Evolutionary conservation across 64 coral and sea anemone species (phyloP).

Genomic region (Astreopora myriophthalma): DNA sequence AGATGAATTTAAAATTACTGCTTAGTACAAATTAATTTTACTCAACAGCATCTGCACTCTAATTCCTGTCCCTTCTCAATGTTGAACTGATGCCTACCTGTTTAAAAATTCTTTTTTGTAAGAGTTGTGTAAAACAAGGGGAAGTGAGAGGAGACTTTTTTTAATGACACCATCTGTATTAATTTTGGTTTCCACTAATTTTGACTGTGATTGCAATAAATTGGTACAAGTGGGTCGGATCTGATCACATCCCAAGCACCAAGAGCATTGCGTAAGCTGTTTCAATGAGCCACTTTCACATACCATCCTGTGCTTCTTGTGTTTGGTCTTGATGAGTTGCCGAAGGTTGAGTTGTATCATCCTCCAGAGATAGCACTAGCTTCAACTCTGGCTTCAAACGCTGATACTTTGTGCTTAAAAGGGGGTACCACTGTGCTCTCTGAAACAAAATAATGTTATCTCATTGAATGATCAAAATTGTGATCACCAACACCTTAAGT

Average conservation of each 20-base stretch:
- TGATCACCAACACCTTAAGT: no score
- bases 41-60: no score
- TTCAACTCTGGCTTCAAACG: conserved; percentile 93
- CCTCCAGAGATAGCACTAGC: conserved; percentile 84
- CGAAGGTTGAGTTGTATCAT: conserved; percentile 54
- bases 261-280: neutral
- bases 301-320: conserved; percentile 3
- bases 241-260: neutral
- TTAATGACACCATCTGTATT: no score
- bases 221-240: neutral
- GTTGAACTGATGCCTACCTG: no score
- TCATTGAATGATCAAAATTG: neutral
- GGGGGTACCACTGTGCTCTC: conserved; percentile 92
- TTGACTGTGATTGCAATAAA: no score
- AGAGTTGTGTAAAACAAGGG: no score
- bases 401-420: conserved; percentile 92
- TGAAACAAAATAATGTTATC: conserved; percentile 16
- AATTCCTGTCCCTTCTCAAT: no score
- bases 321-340: conserved; percentile 7
- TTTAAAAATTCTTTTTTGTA: no score
- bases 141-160: no score
- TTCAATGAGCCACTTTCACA: neutral
- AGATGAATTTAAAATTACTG: no score
- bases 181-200: no score
- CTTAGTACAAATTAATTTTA: no score